Conservation (phyloP, 2,888 invertebrate genomes). For the Cerastis rubricosa region DNA sequence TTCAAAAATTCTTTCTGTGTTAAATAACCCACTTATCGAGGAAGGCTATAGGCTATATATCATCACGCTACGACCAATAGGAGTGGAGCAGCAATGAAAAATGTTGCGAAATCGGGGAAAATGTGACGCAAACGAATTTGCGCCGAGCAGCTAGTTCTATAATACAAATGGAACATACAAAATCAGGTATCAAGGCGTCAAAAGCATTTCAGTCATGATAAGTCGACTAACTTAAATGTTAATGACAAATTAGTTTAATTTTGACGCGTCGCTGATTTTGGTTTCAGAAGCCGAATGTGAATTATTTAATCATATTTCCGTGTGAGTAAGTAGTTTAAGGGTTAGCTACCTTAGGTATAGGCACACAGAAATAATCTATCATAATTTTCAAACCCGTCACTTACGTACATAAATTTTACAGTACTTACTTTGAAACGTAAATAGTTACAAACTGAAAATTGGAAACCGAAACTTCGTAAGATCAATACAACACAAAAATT, state of each 20-base stretch:
- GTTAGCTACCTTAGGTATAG: neutral
- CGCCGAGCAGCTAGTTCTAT: too few species aligned
- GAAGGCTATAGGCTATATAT: too few species aligned
- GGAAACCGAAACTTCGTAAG: conserved; percentile 20
- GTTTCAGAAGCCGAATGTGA: neutral
- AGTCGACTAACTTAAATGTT: neutral
- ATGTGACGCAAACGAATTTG: too few species aligned
- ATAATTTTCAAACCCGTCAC: neutral
- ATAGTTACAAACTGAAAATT: conserved; percentile 7
- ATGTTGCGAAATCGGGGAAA: too few species aligned
- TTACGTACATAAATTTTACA: neutral
- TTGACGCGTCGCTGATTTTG: neutral
- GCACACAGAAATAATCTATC: neutral
- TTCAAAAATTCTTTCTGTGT: too few species aligned
- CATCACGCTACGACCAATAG: too few species aligned
- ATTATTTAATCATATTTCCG: neutral
- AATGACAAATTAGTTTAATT: neutral
- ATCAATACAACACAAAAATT: conserved; percentile 33
- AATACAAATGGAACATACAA: too few species aligned
- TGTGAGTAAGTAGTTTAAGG: neutral
- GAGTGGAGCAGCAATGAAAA: too few species aligned
- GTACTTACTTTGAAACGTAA: neutral
- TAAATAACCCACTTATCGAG: too few species aligned
- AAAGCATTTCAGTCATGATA: neutral
- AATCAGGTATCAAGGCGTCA: neutral